Evolutionary conservation across 2,888 invertebrate genomes (phyloP).

Genomic region (Darwinula stevensoni): DNA sequence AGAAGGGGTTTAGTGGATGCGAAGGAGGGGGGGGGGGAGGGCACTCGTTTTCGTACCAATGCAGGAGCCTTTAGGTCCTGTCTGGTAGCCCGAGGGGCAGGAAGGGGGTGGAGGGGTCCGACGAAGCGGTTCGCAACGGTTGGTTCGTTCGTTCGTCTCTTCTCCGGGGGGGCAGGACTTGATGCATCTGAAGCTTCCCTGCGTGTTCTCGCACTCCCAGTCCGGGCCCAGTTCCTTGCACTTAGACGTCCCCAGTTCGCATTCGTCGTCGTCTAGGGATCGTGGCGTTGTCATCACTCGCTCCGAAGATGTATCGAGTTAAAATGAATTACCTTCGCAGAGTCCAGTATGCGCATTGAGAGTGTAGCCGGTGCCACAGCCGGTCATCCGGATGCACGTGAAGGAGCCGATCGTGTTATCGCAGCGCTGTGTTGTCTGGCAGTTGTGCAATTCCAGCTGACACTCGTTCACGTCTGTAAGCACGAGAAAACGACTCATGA

Average conservation of each 20-base stretch:
- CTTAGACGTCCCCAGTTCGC: slow-evolving; percentile 40
- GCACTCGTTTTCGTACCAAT: no score
- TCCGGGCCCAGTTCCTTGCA: slow-evolving; percentile 37
- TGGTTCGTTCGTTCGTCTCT: slow-evolving; percentile 14
- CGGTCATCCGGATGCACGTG: slow-evolving; percentile 47
- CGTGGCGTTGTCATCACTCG: no score
- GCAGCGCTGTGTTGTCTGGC: slow-evolving; percentile 44
- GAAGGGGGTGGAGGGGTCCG: slow-evolving; percentile 13
- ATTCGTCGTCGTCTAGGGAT: slow-evolving; percentile 92
- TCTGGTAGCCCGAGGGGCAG: slow-evolving; percentile 18
- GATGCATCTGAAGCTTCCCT: slow-evolving; percentile 64
- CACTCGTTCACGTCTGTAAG: slow-evolving; percentile 52
- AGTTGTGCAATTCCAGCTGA: slow-evolving; percentile 37
- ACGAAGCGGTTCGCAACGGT: slow-evolving; percentile 18
- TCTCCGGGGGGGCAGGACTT: slow-evolving; percentile 18
- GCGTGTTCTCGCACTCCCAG: slow-evolving; percentile 55
- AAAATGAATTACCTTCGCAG: slow-evolving; percentile 37
- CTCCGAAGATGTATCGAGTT: no score
- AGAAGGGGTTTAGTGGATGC: no score
- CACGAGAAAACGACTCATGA: no score
- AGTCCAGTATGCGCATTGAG: slow-evolving; percentile 53
- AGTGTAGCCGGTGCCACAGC: slow-evolving; percentile 91
- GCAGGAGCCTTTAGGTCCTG: no score
- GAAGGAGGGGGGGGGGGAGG: no score
- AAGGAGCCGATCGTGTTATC: slow-evolving; percentile 70